A percentile compares a stretch with the other conserved stretches of the same genome.
Evolutionary conservation across 2,888 invertebrate genomes (phyloP).

Genomic region (Melanchra persicariae): DNA sequence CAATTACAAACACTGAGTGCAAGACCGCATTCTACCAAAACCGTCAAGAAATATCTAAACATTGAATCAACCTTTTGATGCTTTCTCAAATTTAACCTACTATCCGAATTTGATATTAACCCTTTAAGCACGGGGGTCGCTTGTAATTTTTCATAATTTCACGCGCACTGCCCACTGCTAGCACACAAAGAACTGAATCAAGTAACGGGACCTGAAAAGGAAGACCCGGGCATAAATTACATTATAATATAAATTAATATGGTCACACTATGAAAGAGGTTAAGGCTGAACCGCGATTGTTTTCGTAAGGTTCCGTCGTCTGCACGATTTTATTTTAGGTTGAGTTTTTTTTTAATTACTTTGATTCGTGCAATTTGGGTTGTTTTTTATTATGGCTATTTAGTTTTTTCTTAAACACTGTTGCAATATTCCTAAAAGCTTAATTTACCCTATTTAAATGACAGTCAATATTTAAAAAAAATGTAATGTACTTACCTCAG

Average conservation of each 20-base stretch:
- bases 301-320: constrained; percentile 35
- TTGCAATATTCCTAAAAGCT: too few species aligned
- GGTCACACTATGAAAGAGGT: constrained; percentile 79
- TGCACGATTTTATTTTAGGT: not conserved
- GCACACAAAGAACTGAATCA: constrained; percentile 67
- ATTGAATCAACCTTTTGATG: constrained; percentile 30
- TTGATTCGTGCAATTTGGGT: not conserved
- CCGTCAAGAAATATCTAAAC: not conserved
- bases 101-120: constrained; percentile 46
- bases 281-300: not conserved
- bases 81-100: constrained; percentile 38
- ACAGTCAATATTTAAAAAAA: too few species aligned
- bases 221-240: constrained; percentile 86
- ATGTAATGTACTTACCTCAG: too few species aligned
- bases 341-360: not conserved
- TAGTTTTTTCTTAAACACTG: too few species aligned
- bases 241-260: constrained; percentile 89
- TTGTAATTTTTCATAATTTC: constrained; percentile 82
- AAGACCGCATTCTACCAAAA: too few species aligned
- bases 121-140: constrained; percentile 52
- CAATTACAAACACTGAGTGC: too few species aligned
- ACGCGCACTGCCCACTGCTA: constrained; percentile 69
- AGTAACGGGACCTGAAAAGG: constrained; percentile 71
- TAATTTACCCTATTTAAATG: too few species aligned
- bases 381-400: not conserved